These are phyloP conservation scores for Xylophagus ater DNA, from an alignment of 2,888 invertebrate species.

Conservation along the genomic window DNA sequence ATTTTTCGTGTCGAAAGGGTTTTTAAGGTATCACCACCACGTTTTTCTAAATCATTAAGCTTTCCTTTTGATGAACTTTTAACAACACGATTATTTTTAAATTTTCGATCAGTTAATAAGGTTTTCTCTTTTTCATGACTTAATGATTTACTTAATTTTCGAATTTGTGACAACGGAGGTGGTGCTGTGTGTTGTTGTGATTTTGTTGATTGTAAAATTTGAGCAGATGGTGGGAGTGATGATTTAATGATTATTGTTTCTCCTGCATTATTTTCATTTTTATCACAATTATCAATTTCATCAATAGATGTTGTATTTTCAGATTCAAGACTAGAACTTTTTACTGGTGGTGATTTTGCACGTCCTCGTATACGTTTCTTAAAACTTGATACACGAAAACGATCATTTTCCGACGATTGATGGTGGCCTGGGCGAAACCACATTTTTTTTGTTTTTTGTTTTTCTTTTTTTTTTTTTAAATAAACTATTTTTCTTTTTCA, in stretches of 20 bases:
- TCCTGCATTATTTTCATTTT: constrained; percentile 1
- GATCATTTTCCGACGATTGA: constrained; percentile 18
- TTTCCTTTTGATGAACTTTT: constrained; percentile 34
- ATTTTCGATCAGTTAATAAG: constrained; percentile 32
- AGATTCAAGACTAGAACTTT: constrained; percentile 14
- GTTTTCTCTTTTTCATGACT: constrained; percentile 28
- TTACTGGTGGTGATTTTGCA: constrained; percentile 18
- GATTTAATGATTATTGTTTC: neutral
- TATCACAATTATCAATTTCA: constrained; percentile 1
- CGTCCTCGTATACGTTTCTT: constrained; percentile 25
- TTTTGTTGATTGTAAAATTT: neutral
- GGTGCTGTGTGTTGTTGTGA: neutral
- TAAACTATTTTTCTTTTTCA: too few relatives aligned
- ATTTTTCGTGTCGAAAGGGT: constrained; percentile 27
- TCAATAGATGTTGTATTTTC: constrained; percentile 10
- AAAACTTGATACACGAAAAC: constrained; percentile 21
- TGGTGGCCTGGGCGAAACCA: constrained; percentile 20
- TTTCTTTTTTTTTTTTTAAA: too few relatives aligned
- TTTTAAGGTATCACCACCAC: constrained; percentile 25
- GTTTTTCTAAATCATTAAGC: constrained; percentile 26
- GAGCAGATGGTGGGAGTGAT: too few relatives aligned
- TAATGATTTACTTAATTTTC: constrained; percentile 16
- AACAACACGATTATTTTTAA: constrained; percentile 32
- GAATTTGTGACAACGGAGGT: too few relatives aligned
- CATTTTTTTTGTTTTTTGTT: constrained; percentile 13